Conservation (phyloP, 2,797 vertebrate species). For the Acipenser transmontanus region DNA sequence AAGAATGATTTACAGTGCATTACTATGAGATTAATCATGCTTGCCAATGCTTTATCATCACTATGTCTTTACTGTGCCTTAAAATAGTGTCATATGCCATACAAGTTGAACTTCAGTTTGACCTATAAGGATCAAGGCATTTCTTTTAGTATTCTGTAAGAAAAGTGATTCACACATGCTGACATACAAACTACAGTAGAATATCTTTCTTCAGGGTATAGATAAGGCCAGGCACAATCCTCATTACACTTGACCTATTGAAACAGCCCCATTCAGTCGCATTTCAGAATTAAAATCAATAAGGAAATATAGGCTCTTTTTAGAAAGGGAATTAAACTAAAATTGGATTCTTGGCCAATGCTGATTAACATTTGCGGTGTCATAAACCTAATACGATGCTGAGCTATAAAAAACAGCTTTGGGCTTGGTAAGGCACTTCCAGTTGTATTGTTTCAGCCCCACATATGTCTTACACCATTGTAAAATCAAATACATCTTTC, state of each 20-base stretch:
- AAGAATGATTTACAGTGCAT: no score
- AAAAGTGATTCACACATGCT: background rate
- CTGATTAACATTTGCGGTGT: constrained; percentile 9
- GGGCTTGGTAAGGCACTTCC: background rate
- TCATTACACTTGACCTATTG: constrained; percentile 15
- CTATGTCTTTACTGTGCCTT: no score
- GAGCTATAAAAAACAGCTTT: constrained; percentile 2
- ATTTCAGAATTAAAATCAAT: constrained; percentile 23
- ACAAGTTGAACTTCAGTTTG: no score
- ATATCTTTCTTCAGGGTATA: background rate
- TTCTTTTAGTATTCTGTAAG: background rate
- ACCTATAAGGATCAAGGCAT: background rate
- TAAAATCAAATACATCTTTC: no score
- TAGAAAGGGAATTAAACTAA: constrained; percentile 12
- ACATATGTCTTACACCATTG: no score
- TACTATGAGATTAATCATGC: no score
- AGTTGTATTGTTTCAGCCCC: no score
- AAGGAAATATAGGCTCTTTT: constrained; percentile 14
- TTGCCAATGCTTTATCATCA: no score
- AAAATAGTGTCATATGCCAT: no score
- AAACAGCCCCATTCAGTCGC: constrained; percentile 1
- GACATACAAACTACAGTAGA: background rate
- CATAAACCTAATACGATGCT: background rate
- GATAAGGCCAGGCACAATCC: constrained; percentile 3
- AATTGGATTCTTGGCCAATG: constrained; percentile 17